Evolutionary conservation across 2,888 invertebrate genomes (phyloP), one percentile per base, ranked within the genome.

Genomic region (Epinotia brunnichana): DNA sequence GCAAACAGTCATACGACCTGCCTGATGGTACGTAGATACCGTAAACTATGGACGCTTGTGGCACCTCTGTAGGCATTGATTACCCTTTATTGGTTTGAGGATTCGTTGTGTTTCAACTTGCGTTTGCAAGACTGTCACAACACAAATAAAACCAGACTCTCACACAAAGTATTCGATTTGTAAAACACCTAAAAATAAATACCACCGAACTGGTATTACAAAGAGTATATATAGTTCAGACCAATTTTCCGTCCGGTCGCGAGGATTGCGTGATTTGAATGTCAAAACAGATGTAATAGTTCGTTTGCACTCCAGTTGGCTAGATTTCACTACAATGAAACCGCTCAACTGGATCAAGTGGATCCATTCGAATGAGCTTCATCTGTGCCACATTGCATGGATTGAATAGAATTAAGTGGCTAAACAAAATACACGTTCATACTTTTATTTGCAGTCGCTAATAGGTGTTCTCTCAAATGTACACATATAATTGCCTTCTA

Each of bases 261-360:
- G 3, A 51, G 21, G 19, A 13, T 70, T n/a, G 48, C 48, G 24
- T 63, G 63, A 57, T 63, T 63, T 63, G 63, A 63, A 63, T 57
- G 57, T 51, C 57, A 39, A 51, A 64, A 57, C 64, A 64, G 51
- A 35, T 39, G 24, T 59, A 64, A 21, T 59, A 48, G 39, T 39
- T 70, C 35, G 51, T 64, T 51, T 64, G 57, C 39, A 53, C 53
- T 64, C 24, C 61, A 68, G 19, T 56, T 15, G 56, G 24, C 41
- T 39, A 57, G 51, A 48, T 63, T 59, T 39, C 21, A 29, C 17
- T 3, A 5, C 41, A 39, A 70, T 70, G 24, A 39, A 64, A 17
- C 48, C 13, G 15, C 39, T 53, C 53, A 39, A 53, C 9, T 53
- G 35, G 39, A 39, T 64, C 19, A 53, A 29, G 4, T 54, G 64